phyloP scores from a whole-genome alignment of 2,888 invertebrate genomes.

The Fragum fragum region DNA sequence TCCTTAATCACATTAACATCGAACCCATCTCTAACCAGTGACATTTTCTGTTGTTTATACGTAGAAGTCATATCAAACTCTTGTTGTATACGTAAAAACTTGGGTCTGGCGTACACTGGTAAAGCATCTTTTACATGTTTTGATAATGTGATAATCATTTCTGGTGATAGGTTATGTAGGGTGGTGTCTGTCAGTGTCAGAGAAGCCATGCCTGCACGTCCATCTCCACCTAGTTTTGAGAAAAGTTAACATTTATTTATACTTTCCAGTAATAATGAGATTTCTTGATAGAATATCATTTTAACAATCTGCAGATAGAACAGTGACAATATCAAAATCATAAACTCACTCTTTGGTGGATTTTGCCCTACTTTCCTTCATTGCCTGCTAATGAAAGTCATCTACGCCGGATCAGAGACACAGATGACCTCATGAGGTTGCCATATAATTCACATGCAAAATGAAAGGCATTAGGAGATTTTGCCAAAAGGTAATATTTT shows the following conservation, averaged over 20 bases:
- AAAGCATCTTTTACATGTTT: slow-evolving; percentile 69
- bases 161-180: slow-evolving; percentile 27
- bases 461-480: too few relatives aligned
- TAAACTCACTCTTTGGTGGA: neutral
- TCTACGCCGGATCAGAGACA: too few relatives aligned
- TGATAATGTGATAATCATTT: slow-evolving; percentile 60
- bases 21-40: slow-evolving; percentile 62
- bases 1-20: slow-evolving; percentile 47
- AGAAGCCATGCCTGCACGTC: slow-evolving; percentile 82
- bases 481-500: too few relatives aligned
- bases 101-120: slow-evolving; percentile 77
- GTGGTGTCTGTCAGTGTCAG: slow-evolving; percentile 66
- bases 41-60: slow-evolving; percentile 65
- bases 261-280: too few relatives aligned
- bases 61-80: slow-evolving; percentile 66
- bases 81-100: slow-evolving; percentile 63
- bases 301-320: too few relatives aligned
- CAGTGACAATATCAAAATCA: neutral
- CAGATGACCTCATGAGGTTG: too few relatives aligned
- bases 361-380: too few relatives aligned
- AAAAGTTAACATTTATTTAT: too few relatives aligned
- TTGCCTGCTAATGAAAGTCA: too few relatives aligned
- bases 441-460: too few relatives aligned
- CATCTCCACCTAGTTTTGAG: slow-evolving; percentile 75
- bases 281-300: too few relatives aligned